A percentile compares a stretch with the other conserved stretches of the same genome.
Conservation (phyloP, 2,888 invertebrate genomes). For the Oconnorella tubifera region DNA sequence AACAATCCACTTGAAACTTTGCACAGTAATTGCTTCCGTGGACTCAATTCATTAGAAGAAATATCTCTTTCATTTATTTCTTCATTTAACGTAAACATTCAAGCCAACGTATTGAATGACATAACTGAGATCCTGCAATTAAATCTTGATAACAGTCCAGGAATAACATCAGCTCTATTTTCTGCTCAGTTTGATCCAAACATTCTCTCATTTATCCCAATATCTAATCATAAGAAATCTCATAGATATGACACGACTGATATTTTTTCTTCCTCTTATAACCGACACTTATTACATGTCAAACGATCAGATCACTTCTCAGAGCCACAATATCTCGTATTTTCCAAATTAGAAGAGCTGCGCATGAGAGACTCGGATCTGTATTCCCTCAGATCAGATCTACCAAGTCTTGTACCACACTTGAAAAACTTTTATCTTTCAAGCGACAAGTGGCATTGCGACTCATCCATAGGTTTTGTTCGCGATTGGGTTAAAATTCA, state of each 20-base stretch:
- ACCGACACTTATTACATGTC: neutral
- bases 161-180: constrained; percentile 22
- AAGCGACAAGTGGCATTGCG: constrained; percentile 34
- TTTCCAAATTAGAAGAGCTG: constrained; percentile 21
- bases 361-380: constrained; percentile 32
- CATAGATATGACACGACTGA: neutral
- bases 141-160: constrained; percentile 33
- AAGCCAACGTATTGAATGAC: neutral
- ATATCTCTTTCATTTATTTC: constrained; percentile 24
- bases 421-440: constrained; percentile 26
- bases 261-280: neutral
- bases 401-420: constrained; percentile 20
- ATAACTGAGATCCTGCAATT: constrained; percentile 5
- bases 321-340: neutral
- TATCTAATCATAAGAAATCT: neutral
- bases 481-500: constrained; percentile 29
- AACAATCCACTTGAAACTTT: constrained; percentile 21
- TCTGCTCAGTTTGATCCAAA: neutral
- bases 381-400: constrained; percentile 19
- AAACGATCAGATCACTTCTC: neutral
- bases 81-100: neutral
- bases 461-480: constrained; percentile 31
- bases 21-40: constrained; percentile 16
- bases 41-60: constrained; percentile 6
- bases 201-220: neutral